Percentiles rank a stretch among this genome's conserved stretches.
phyloP scores from a whole-genome alignment of 2,113 vertebrate genomes.

The Rhinolophus sinicus region DNA sequence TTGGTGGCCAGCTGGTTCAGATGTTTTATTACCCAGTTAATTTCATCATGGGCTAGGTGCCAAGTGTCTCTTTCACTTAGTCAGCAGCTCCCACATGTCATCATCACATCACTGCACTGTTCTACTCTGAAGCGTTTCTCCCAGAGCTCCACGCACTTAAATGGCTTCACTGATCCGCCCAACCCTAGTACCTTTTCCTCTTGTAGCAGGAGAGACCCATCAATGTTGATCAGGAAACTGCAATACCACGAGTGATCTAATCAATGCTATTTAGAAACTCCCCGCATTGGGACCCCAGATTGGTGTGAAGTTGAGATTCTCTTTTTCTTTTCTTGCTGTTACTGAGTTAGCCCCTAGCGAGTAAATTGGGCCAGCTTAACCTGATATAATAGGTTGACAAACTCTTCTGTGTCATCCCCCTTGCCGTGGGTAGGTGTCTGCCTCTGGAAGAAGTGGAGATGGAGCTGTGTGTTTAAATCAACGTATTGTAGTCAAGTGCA shows the following conservation, averaged over 20 bases:
- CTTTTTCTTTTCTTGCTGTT: background rate
- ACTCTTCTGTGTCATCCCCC: background rate
- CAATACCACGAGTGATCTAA: conserved; percentile 3
- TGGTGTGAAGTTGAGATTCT: background rate
- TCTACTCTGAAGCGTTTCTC: conserved; percentile 34
- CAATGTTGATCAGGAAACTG: background rate
- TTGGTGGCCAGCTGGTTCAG: conserved; percentile 47
- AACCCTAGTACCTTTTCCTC: background rate
- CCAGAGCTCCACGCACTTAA: background rate
- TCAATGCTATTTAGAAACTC: background rate
- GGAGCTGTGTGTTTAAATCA: conserved; percentile 42
- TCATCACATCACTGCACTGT: conserved; percentile 32
- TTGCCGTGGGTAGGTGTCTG: conserved; percentile 26
- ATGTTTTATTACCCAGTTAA: conserved; percentile 69
- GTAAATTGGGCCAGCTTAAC: background rate
- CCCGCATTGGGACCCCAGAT: background rate
- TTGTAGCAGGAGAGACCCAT: background rate
- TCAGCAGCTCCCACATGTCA: conserved; percentile 63
- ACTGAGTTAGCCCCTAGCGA: background rate
- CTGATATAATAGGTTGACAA: conserved; percentile 12
- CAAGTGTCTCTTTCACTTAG: conserved; percentile 62
- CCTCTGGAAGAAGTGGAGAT: conserved; percentile 30
- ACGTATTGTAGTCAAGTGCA: background rate
- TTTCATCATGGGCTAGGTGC: conserved; percentile 58
- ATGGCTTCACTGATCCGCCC: background rate